Percentiles rank a stretch among this genome's conserved stretches.
These are phyloP conservation scores for Atrina japonica DNA, from an alignment of 2,888 invertebrate species.

Conservation along the genomic window DNA sequence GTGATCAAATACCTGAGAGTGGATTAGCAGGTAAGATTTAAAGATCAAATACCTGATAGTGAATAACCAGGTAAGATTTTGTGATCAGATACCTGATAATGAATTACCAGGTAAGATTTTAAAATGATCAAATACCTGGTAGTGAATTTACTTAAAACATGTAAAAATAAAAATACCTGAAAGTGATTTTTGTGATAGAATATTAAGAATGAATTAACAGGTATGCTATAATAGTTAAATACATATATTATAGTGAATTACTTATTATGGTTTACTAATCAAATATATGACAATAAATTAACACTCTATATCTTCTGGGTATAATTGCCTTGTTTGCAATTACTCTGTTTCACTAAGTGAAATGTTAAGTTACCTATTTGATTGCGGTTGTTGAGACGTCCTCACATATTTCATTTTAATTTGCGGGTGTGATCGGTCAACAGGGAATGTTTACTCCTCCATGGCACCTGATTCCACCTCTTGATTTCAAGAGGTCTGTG, in stretches of 20 bases:
- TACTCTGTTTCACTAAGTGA: too few species aligned
- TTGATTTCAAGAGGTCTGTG: too few species aligned
- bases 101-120: conserved; percentile 54
- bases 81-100: conserved; percentile 52
- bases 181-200: conserved; percentile 52
- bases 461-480: too few species aligned
- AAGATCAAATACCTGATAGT: conserved; percentile 51
- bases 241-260: conserved; percentile 51
- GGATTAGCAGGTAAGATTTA: conserved; percentile 53
- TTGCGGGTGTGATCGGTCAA: too few species aligned
- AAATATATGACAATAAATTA: conserved; percentile 51
- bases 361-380: too few species aligned
- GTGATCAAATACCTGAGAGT: conserved; percentile 50
- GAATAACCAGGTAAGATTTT: conserved; percentile 53
- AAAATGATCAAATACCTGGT: conserved; percentile 53
- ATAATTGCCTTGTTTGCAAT: too few species aligned
- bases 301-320: too few species aligned
- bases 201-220: conserved; percentile 38
- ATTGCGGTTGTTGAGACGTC: too few species aligned
- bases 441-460: too few species aligned
- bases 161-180: conserved; percentile 50
- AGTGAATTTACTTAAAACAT: conserved; percentile 53
- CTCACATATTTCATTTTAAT: too few species aligned
- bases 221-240: too few species aligned
- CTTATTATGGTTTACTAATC: conserved; percentile 51